A percentile compares a stretch with the other conserved stretches of the same genome.
These are phyloP conservation scores for Diachrysia chrysitis DNA, from an alignment of 2,888 invertebrate genomes.

Conservation along the genomic window DNA sequence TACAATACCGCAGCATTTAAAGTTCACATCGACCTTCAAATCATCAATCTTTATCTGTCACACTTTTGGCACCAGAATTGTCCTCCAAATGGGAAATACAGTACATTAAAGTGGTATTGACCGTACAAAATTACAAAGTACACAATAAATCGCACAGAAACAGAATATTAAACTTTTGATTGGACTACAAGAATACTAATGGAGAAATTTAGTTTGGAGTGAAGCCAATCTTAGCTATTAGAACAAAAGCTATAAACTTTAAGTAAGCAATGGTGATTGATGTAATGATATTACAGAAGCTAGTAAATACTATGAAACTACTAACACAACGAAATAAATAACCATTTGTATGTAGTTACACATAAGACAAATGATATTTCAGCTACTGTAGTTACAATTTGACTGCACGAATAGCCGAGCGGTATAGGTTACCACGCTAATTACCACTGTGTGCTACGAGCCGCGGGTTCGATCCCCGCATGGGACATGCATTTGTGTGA, in stretches of 20 bases:
- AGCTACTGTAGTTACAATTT: no score
- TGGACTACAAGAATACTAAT: conserved; percentile 11
- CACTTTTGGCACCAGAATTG: background rate
- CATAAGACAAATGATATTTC: no score
- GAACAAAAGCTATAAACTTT: conserved; percentile 13
- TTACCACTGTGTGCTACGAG: no score
- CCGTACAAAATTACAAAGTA: conserved; percentile 4
- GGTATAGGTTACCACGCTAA: no score
- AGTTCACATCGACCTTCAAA: background rate
- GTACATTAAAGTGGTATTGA: background rate
- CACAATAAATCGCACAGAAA: conserved; percentile 10
- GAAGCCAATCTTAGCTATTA: conserved; percentile 18
- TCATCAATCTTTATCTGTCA: background rate
- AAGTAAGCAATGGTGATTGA: background rate
- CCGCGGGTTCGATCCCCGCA: no score
- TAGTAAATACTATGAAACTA: background rate
- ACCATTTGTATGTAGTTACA: no score
- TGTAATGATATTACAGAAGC: background rate
- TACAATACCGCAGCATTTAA: background rate
- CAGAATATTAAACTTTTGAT: conserved; percentile 15
- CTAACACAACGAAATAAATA: background rate
- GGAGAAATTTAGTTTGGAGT: conserved; percentile 21
- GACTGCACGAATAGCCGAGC: no score
- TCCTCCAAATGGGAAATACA: background rate
- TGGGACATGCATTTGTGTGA: no score